Conservation (phyloP, 2,888 invertebrate species). For the Crioceris asparagi region DNA sequence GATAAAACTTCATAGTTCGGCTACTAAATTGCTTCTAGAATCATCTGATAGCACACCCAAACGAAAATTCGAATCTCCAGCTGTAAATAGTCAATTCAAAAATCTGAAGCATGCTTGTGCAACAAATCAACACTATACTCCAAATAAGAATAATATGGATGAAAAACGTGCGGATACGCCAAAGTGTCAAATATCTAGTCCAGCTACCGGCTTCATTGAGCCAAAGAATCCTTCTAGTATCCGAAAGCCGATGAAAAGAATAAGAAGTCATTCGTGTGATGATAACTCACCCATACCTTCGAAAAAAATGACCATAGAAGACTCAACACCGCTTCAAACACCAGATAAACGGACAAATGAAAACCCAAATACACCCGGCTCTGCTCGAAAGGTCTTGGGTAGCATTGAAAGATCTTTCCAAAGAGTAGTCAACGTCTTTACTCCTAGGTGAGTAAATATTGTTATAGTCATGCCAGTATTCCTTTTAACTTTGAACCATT, state of each 20-base stretch:
- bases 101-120: too few species aligned
- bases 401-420: constrained; percentile 60
- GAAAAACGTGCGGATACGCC: constrained; percentile 6
- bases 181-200: constrained; percentile 7
- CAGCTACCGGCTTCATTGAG: constrained; percentile 21
- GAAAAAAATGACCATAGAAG: constrained; percentile 20
- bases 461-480: neutral
- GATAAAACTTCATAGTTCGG: constrained; percentile 31
- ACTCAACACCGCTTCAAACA: constrained; percentile 20
- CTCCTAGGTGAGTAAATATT: constrained; percentile 42
- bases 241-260: constrained; percentile 33
- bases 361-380: constrained; percentile 36
- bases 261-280: constrained; percentile 33
- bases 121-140: too few species aligned
- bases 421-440: constrained; percentile 55
- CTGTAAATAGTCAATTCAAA: too few species aligned
- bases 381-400: constrained; percentile 51
- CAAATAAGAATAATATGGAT: constrained; percentile 3
- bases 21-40: constrained; percentile 13
- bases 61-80: too few species aligned
- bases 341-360: constrained; percentile 8
- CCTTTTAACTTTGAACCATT: too few species aligned
- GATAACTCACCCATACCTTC: constrained; percentile 30
- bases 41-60: constrained; percentile 8
- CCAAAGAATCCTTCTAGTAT: constrained; percentile 30